A percentile compares a stretch with the other conserved stretches of the same genome.
Conservation (phyloP, 2,113 vertebrate genomes). For the Hyperopisus bebe region DNA sequence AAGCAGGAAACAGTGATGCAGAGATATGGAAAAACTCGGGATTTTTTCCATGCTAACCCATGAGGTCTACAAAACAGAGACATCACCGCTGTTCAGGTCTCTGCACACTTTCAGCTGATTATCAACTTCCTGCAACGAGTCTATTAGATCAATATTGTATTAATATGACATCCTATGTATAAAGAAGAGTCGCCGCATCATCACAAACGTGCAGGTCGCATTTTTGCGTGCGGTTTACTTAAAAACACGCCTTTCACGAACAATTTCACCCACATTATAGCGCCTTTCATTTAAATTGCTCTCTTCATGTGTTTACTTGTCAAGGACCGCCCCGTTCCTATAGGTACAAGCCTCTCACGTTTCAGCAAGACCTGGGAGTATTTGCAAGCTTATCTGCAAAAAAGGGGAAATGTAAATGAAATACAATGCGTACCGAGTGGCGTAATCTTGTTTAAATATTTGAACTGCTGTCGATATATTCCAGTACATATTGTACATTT, state of each 20-base stretch:
- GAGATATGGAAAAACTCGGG: not conserved
- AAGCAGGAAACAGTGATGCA: not conserved
- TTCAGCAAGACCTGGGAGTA: not conserved
- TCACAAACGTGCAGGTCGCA: not conserved
- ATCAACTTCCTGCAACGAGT: not conserved
- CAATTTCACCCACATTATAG: not conserved
- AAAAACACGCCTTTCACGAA: not conserved
- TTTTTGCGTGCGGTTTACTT: not conserved
- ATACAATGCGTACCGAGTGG: not conserved
- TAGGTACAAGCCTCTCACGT: not conserved
- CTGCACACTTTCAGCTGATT: not conserved
- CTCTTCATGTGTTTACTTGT: not conserved
- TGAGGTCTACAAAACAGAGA: not conserved
- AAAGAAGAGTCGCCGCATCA: not conserved
- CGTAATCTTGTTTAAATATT: not conserved
- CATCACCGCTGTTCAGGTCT: not conserved
- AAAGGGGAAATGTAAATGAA: not conserved
- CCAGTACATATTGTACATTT: not conserved
- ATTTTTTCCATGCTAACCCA: not conserved
- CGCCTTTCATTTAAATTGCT: not conserved
- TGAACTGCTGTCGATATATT: not conserved
- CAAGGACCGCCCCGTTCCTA: not conserved
- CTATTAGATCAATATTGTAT: not conserved
- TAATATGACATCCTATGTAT: not conserved
- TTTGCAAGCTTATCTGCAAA: not conserved